These are phyloP conservation scores for Yoshiicerus persimilis DNA, from an alignment of 1,140 invertebrate genomes.

Conservation along the genomic window DNA sequence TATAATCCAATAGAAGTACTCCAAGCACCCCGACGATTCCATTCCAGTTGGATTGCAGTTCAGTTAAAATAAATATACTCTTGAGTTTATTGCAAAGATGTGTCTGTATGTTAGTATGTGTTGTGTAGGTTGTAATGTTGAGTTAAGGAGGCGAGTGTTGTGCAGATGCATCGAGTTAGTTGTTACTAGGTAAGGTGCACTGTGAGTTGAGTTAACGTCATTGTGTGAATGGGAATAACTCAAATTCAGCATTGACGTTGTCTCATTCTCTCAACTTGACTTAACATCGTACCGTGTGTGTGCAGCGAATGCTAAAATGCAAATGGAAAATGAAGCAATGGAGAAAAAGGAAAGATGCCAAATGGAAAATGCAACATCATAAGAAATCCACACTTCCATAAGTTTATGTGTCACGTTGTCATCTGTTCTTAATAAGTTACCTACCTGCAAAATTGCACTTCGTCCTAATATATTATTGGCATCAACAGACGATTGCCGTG, in stretches of 20 bases:
- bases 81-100: background rate
- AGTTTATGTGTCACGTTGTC: background rate
- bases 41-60: background rate
- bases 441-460: background rate
- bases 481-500: too few species aligned
- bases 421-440: background rate
- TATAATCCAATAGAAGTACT: background rate
- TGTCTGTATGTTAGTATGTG: background rate
- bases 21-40: background rate
- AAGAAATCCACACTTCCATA: background rate
- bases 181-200: background rate
- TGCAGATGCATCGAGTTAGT: background rate
- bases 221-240: slow-evolving; percentile 10
- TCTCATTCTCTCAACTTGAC: background rate
- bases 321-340: background rate
- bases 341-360: background rate
- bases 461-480: background rate
- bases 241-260: background rate
- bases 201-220: background rate
- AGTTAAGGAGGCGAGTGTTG: background rate
- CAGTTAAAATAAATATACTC: background rate
- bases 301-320: background rate
- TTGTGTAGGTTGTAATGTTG: background rate
- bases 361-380: background rate
- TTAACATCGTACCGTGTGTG: background rate